Conservation (phyloP, 2,113 vertebrate species). For the Eulacestoma nigropectus region DNA sequence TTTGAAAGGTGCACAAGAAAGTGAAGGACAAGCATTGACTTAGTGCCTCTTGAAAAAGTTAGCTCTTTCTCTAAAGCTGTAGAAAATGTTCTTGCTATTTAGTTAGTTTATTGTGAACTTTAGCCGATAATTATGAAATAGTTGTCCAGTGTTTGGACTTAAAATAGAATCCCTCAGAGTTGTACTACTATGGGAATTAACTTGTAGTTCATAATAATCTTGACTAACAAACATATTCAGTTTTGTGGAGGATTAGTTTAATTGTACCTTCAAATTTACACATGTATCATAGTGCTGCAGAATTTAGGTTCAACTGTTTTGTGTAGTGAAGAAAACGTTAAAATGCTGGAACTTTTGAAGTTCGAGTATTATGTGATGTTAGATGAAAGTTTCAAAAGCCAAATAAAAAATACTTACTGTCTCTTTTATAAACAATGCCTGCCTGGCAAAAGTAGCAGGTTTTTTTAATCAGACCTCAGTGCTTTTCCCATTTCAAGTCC, state of each 20-base stretch:
- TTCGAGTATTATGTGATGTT: background rate
- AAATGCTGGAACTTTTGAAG: background rate
- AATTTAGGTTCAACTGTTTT: background rate
- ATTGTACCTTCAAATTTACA: background rate
- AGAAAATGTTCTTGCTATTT: background rate
- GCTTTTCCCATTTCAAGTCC: background rate
- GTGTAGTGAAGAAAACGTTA: background rate
- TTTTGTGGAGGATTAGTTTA: background rate
- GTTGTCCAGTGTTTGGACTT: background rate
- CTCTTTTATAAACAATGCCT: background rate
- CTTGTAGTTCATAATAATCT: background rate
- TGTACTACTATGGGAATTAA: background rate
- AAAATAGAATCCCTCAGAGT: background rate
- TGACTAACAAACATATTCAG: background rate
- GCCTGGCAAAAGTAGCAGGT: background rate
- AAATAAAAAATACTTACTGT: background rate
- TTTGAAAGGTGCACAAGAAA: background rate
- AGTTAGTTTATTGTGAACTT: background rate
- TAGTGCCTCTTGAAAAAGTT: background rate
- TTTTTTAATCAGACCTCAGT: background rate
- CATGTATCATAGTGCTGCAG: fast-evolving
- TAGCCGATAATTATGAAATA: background rate
- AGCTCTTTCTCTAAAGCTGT: background rate
- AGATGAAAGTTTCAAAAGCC: background rate
- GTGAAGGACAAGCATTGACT: background rate